These are phyloP conservation scores for Sitophilus oryzae DNA, from an alignment of 1,140 invertebrate species.

Conservation along the genomic window DNA sequence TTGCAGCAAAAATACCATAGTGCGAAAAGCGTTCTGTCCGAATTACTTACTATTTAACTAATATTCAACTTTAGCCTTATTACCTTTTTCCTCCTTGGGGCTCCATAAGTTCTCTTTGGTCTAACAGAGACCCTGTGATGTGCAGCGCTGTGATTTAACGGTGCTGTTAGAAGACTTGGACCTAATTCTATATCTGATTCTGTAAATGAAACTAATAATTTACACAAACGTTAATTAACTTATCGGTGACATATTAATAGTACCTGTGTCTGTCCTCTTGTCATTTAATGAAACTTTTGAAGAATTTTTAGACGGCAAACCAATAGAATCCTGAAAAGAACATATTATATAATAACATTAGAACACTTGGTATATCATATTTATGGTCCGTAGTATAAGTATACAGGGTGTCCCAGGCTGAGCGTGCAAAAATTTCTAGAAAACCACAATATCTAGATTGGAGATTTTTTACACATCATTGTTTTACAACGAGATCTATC, in stretches of 20 bases:
- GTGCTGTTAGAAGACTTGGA: constrained; percentile 43
- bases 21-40: neutral
- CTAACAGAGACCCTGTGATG: constrained; percentile 70
- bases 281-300: constrained; percentile 49
- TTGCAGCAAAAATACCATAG: too few species aligned
- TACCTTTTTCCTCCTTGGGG: constrained; percentile 57
- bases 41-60: constrained; percentile 45
- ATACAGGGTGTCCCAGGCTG: too few species aligned
- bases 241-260: neutral
- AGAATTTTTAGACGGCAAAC: constrained; percentile 46
- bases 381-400: too few species aligned
- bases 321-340: constrained; percentile 45
- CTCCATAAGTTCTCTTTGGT: constrained; percentile 66
- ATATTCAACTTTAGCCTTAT: too few species aligned
- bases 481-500: too few species aligned
- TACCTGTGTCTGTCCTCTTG: constrained; percentile 36
- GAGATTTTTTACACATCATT: too few species aligned
- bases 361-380: constrained; percentile 4
- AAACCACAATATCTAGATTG: too few species aligned
- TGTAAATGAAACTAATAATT: constrained; percentile 5
- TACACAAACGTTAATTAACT: neutral
- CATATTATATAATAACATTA: constrained; percentile 8
- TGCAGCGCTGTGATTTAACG: constrained; percentile 71
- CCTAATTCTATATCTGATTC: constrained; percentile 42
- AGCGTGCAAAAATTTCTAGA: too few species aligned